A percentile compares a stretch with the other conserved stretches of the same genome.
Evolutionary conservation across 2,113 vertebrate species (phyloP).

Genomic region (Dasyornis broadbenti): DNA sequence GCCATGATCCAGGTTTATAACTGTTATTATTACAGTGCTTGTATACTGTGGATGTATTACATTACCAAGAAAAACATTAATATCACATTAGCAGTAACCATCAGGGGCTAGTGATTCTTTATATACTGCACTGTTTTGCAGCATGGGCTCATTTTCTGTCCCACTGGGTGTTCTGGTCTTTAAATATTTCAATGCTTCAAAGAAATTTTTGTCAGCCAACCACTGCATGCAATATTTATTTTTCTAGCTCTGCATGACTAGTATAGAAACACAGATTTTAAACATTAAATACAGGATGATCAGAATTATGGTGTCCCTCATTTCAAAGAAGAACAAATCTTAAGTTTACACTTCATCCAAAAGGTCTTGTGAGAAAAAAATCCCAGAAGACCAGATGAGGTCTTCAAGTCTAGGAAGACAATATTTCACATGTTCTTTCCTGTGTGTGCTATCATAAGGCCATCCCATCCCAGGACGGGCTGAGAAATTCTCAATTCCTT

Average conservation of each 20-base stretch:
- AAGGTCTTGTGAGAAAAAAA: neutral
- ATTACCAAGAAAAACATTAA: conserved; percentile 42
- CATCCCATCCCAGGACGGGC: neutral
- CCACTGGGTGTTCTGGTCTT: conserved; percentile 6
- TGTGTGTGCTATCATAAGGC: neutral
- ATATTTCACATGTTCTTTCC: neutral
- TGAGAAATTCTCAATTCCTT: neutral
- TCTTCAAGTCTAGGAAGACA: neutral
- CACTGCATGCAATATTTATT: neutral
- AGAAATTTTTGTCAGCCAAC: neutral
- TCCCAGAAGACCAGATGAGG: neutral
- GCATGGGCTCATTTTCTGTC: conserved; percentile 22
- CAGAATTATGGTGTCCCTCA: neutral
- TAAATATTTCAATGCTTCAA: conserved; percentile 36
- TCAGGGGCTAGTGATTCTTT: conserved; percentile 8
- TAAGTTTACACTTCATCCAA: neutral
- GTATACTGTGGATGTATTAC: conserved; percentile 37
- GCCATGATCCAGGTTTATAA: conserved; percentile 28
- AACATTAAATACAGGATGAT: neutral
- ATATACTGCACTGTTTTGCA: neutral
- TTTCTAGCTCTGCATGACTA: neutral
- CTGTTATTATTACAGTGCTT: conserved; percentile 22
- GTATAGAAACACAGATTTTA: neutral
- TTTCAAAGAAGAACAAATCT: neutral
- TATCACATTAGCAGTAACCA: conserved; percentile 36